Percentiles rank a stretch among this genome's conserved stretches.
phyloP scores from a whole-genome alignment of 2,113 vertebrate genomes.

The Campylorhamphus procurvoides region DNA sequence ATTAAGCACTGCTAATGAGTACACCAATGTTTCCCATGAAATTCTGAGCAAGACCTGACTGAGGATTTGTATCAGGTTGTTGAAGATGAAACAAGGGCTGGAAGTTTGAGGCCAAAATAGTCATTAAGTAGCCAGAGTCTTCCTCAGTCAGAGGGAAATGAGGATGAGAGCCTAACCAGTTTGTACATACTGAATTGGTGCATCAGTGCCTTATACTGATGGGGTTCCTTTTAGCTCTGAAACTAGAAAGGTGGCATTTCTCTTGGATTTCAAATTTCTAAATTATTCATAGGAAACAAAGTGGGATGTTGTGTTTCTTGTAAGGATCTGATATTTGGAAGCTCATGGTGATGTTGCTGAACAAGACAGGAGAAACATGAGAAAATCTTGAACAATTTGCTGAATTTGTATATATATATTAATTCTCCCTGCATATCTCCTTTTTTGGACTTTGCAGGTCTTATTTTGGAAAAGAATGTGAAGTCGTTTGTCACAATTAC shows the following conservation, averaged over 20 bases:
- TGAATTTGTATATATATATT: background rate
- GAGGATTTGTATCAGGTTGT: background rate
- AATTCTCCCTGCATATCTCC: background rate
- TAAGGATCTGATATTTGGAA: background rate
- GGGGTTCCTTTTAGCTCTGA: background rate
- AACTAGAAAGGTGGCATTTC: background rate
- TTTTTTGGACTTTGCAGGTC: conserved; percentile 76
- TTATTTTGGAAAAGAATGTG: conserved; percentile 85
- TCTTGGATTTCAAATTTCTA: background rate
- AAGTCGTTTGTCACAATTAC: conserved; percentile 87
- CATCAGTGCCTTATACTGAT: background rate
- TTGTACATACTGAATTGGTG: fast-evolving
- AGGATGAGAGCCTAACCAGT: background rate
- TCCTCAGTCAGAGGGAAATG: background rate
- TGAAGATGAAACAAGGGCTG: background rate
- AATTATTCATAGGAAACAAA: background rate
- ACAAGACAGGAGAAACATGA: background rate
- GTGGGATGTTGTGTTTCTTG: background rate
- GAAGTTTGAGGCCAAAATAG: background rate
- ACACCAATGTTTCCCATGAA: background rate
- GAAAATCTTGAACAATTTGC: background rate
- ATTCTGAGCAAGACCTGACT: background rate
- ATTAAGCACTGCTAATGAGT: background rate
- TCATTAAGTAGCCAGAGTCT: background rate
- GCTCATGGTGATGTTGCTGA: background rate